Percentiles rank a stretch among this genome's conserved stretches.
phyloP scores from a whole-genome alignment of 2,113 vertebrate species.

The Notiomystis cincta region DNA sequence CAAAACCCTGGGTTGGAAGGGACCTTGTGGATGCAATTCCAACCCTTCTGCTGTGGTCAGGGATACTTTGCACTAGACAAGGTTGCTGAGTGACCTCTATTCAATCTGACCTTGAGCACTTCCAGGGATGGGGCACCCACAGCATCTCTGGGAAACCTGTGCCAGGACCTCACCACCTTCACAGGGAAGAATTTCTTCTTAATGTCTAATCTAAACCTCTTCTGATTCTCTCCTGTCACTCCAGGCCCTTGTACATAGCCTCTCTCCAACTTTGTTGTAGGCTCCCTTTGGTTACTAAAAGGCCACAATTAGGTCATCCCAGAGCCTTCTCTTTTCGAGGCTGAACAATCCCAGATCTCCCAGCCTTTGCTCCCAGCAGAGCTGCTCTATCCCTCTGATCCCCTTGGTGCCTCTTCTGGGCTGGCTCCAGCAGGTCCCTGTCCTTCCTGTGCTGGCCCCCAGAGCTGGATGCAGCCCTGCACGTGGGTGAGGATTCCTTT shows the following conservation, averaged over 20 bases:
- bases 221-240: not conserved
- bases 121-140: not conserved
- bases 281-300: fast-evolving
- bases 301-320: fast-evolving
- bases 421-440: not conserved
- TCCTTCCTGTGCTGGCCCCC: not conserved
- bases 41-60: not conserved
- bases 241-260: fast-evolving
- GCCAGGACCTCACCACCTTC: fast-evolving
- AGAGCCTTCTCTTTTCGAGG: fast-evolving
- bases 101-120: not conserved
- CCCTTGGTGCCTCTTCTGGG: not conserved
- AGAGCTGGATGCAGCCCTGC: not conserved
- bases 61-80: fast-evolving
- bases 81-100: not conserved
- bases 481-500: not conserved
- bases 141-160: fast-evolving
- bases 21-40: not conserved
- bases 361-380: not conserved
- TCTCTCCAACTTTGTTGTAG: fast-evolving
- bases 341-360: fast-evolving
- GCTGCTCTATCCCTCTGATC: not conserved
- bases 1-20: not conserved
- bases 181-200: not conserved
- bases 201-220: not conserved